Conservation (phyloP, 2,797 vertebrate genomes). For the Chaenodraco wilsoni region DNA sequence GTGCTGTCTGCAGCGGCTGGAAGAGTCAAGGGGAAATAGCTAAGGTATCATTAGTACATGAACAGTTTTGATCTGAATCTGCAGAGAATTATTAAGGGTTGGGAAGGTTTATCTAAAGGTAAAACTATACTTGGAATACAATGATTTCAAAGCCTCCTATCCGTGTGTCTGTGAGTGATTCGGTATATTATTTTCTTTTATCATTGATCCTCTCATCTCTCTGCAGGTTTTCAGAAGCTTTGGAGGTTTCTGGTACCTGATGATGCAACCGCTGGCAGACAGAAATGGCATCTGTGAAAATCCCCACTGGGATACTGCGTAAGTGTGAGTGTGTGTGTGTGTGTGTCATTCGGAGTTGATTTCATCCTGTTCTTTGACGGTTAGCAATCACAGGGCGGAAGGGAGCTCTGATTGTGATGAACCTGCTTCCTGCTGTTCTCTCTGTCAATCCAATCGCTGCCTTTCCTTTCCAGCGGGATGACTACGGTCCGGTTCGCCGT, state of each 20-base stretch:
- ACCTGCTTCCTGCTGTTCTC: conserved; percentile 30
- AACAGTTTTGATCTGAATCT: conserved; percentile 19
- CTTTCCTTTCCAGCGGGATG: conserved; percentile 20
- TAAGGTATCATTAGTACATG: conserved; percentile 6
- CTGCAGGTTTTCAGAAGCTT: conserved; percentile 37
- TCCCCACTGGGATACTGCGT: conserved; percentile 29
- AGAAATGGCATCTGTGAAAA: conserved; percentile 51
- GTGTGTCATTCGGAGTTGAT: background rate
- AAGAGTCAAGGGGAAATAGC: background rate
- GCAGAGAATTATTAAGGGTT: conserved; percentile 6
- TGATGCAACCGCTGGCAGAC: conserved; percentile 60
- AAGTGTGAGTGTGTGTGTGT: conserved; percentile 6
- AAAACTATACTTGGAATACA: background rate
- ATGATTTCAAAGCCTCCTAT: conserved; percentile 6
- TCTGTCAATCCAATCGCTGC: background rate
- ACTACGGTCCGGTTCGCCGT: conserved; percentile 26
- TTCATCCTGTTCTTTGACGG: conserved; percentile 1
- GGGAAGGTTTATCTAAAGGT: conserved; percentile 7
- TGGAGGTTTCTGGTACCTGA: conserved; percentile 50
- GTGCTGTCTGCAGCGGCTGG: background rate
- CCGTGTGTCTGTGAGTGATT: conserved; percentile 22
- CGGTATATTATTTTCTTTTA: conserved; percentile 30
- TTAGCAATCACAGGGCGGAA: conserved; percentile 22
- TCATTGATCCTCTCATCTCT: conserved; percentile 42
- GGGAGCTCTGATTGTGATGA: conserved; percentile 32